These are phyloP conservation scores for Lordiphosa clarofinis DNA, from an alignment of 1,140 invertebrate genomes.

Conservation along the genomic window DNA sequence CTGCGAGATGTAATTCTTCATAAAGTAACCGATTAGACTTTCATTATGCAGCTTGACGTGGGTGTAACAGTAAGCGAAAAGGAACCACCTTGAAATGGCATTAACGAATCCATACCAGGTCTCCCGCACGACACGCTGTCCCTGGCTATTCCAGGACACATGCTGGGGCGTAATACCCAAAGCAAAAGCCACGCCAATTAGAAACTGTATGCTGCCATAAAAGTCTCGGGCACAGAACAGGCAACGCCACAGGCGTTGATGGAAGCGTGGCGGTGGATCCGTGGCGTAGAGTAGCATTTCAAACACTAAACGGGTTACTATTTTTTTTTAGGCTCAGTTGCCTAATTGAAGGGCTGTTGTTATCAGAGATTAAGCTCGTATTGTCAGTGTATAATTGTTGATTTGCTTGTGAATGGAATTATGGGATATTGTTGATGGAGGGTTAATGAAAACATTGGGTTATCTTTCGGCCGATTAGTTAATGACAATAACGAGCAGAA, in stretches of 20 bases:
- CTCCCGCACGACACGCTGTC: slow-evolving; percentile 20
- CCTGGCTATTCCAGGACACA: slow-evolving; percentile 11
- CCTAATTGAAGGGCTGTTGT: slow-evolving; percentile 28
- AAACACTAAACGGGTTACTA: slow-evolving; percentile 6
- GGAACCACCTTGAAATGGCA: slow-evolving; percentile 47
- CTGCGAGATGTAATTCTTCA: slow-evolving; percentile 45
- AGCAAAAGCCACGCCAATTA: slow-evolving; percentile 30
- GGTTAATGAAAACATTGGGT: too few species aligned
- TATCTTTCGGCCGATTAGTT: too few species aligned
- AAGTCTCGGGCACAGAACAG: slow-evolving; percentile 32
- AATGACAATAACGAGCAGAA: too few species aligned
- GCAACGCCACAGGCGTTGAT: slow-evolving; percentile 6
- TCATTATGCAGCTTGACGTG: slow-evolving; percentile 28
- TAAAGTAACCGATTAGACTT: slow-evolving; percentile 56
- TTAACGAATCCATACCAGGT: slow-evolving; percentile 51
- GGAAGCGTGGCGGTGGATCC: neutral
- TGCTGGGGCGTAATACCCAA: slow-evolving; percentile 48
- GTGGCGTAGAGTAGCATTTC: slow-evolving; percentile 21
- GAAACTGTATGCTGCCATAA: slow-evolving; percentile 37
- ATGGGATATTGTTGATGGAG: too few species aligned
- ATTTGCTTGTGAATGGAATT: too few species aligned
- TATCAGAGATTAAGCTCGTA: slow-evolving; percentile 33
- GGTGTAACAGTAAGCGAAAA: slow-evolving; percentile 46
- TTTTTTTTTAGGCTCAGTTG: slow-evolving; percentile 12
- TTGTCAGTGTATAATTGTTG: slow-evolving; percentile 12